Base-by-base conservation (phyloP, 1,140 invertebrate genomes). In the Drosophila neocordata region DNA sequence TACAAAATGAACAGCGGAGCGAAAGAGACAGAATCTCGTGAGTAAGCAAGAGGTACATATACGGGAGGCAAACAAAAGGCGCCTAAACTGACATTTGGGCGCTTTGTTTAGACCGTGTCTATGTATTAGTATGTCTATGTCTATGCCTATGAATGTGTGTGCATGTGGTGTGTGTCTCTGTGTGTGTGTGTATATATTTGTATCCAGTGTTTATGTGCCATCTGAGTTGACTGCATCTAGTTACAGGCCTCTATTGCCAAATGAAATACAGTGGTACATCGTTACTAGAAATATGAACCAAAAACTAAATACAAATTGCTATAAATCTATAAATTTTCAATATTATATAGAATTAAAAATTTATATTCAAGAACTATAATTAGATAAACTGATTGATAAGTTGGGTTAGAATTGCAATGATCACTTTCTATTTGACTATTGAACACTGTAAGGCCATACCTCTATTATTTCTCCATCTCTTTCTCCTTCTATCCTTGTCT, bases 11-110 rank as follows among this genome's bases (percentile, higher is more conserved):
- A 52, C 22, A 52, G 22, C 38, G 57, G 57, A 15, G 12, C 13
- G 20, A 22, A 18, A 31, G 11, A 11, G 18, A 38, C 34, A 13
- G 8, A 31, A 6, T 31, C 27, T 31, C 27, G 9, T 38, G 66
- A 13, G 67, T 15, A 37, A 51, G 44, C 15, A 15, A 15, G 31
- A 56, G 13, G 9, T 0, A 53, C 7, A 53, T 20, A 48, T 41
- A 57, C 31, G 35, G 24, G 12, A 24, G 8, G 41, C 68, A 70
- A 69, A 88, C 72, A 83, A 87, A 77, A 73, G 71, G 53, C 82
- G 67, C 62, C 72, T 65, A 68, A 84, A 69, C 79, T 77, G 76
- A 88, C 83, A 83, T 88, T 88, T 88, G 75, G 62, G 44, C 53
- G 67, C 62, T 77, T 71, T 77, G 79, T 87, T 79, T 83, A 75